Conservation (phyloP, 2,113 vertebrate species). For the Apodemus speciosus region DNA sequence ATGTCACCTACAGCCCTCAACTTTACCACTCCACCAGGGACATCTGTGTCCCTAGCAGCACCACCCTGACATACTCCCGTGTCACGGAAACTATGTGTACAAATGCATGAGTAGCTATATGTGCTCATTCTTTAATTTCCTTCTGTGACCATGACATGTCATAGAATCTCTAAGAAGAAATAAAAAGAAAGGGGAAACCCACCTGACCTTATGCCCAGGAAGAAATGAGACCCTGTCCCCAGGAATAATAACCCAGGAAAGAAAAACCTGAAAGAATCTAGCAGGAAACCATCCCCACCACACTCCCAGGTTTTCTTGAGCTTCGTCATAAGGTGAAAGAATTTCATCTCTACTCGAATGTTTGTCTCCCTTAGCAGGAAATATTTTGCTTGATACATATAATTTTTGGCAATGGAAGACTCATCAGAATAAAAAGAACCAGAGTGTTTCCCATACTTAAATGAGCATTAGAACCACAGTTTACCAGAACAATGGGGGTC, state of each 20-base stretch:
- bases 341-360: constrained; percentile 17
- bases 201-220: neutral
- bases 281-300: neutral
- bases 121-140: constrained; percentile 29
- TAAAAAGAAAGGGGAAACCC: neutral
- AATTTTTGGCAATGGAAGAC: constrained; percentile 59
- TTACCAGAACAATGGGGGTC: constrained; percentile 36
- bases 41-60: neutral
- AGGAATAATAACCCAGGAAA: constrained; percentile 48
- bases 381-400: constrained; percentile 59
- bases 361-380: constrained; percentile 54
- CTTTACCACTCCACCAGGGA: neutral
- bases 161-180: constrained; percentile 12
- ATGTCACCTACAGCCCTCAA: neutral
- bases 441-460: constrained; percentile 27
- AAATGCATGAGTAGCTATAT: neutral
- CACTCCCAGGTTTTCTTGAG: neutral
- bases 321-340: constrained; percentile 44
- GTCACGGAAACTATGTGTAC: neutral
- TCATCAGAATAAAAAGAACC: constrained; percentile 48
- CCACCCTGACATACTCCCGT: neutral
- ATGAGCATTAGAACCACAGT: constrained; percentile 35
- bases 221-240: neutral
- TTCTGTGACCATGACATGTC: neutral
- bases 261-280: constrained; percentile 18